Evolutionary conservation across 2,888 invertebrate species (phyloP), one percentile per base, ranked within the genome.

Genomic region (Lasioglossum vierecki): DNA sequence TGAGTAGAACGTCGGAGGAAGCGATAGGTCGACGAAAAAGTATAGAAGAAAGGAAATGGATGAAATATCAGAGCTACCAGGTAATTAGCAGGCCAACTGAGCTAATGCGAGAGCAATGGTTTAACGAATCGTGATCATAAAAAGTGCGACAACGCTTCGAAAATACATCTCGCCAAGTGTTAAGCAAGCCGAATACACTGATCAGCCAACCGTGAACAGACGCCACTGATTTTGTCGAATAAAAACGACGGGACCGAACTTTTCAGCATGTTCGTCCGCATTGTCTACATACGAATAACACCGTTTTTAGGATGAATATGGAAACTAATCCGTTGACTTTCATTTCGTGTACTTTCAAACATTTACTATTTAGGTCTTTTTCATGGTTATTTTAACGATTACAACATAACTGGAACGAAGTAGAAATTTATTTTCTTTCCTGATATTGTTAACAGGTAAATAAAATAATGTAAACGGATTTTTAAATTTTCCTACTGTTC

Each of bases 121-220:
- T 89, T 86, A 89, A 89, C 88, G 90, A 90, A 84, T 90, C 90
- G 90, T 89, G 72, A 82, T 84, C 35, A 70, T 53, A 77, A 85
- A 76, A 81, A 68, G n/a, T 11, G 41, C 78, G 79, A 18, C 72
- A 41, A 82, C 57, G 74, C 76, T 87, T 83, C 82, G 75, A 84
- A 87, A 79, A 87, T 89, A 82, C 82, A 80, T 82, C 83, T 80
- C 81, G 70, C 30, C 82, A 49, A 80, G 87, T 73, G 77, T 82
- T 66, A 78, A 86, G 79, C 70, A 86, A 78, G 77, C 77, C 76
- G 46, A 44, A 73, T 41, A 63, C 82, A 46, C 80, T 4, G 35
- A 49, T 85, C 78, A 49, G 80, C 84, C 82, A 70, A 76, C 72
- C 26, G 49, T 53, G 81, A 70, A 66, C 70, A 18, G 53, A 57